Conservation (phyloP, 2,113 vertebrate species). For the Lutjanus erythropterus region DNA sequence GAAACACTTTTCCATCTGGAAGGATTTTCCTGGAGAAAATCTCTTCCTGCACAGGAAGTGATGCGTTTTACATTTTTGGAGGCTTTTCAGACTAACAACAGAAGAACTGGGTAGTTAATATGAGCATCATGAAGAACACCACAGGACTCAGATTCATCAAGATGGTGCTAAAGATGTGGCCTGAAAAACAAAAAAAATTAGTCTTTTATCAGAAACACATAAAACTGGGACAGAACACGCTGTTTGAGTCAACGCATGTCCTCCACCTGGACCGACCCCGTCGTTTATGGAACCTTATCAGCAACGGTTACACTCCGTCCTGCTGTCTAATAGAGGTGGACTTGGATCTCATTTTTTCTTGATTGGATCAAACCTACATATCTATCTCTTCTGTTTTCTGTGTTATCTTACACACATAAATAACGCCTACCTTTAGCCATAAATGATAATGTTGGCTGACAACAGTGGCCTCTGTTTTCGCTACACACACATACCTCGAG, state of each 20-base stretch:
- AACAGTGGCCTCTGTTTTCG: slow-evolving; percentile 47
- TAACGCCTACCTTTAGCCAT: slow-evolving; percentile 20
- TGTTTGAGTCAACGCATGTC: neutral
- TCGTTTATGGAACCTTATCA: slow-evolving; percentile 43
- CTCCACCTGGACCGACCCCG: slow-evolving; percentile 1
- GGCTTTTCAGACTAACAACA: neutral
- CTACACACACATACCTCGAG: slow-evolving; percentile 17
- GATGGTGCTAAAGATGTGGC: neutral
- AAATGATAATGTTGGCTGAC: slow-evolving; percentile 25
- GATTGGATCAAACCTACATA: slow-evolving; percentile 38
- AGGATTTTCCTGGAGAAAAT: neutral
- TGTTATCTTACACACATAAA: slow-evolving; percentile 23
- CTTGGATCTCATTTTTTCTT: slow-evolving; percentile 20
- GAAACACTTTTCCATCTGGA: neutral
- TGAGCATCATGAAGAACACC: neutral
- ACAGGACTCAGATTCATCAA: neutral
- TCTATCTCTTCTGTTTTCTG: slow-evolving; percentile 20
- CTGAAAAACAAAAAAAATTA: neutral
- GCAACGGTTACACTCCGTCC: neutral
- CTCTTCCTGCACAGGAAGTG: slow-evolving; percentile 2
- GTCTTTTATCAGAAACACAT: too few relatives aligned
- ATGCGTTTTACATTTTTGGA: neutral
- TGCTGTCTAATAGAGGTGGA: slow-evolving; percentile 26
- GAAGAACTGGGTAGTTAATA: neutral
- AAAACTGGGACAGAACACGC: neutral